These are phyloP conservation scores for Drosophila nigricruria DNA, from an alignment of 2,888 invertebrate genomes.

Conservation along the genomic window DNA sequence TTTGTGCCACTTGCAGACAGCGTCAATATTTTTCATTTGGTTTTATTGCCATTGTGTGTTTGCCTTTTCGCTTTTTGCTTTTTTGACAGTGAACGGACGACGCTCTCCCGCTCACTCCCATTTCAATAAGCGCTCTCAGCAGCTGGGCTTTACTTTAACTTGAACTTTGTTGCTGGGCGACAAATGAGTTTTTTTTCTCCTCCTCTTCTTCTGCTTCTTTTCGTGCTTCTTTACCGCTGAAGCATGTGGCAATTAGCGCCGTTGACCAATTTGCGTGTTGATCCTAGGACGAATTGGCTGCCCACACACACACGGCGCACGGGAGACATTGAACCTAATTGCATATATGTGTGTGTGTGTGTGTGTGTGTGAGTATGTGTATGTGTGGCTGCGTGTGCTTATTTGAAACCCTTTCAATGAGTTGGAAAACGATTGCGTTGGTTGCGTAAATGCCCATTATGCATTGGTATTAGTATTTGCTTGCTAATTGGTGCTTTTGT, in stretches of 20 bases:
- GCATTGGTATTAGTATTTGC: slow-evolving; percentile 53
- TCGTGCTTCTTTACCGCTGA: neutral
- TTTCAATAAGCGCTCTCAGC: slow-evolving; percentile 14
- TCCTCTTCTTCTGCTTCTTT: neutral
- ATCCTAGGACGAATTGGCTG: slow-evolving; percentile 4
- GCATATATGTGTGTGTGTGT: neutral
- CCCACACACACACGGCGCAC: neutral
- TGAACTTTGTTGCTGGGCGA: slow-evolving; percentile 51
- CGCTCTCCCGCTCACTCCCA: slow-evolving; percentile 12
- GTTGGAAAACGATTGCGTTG: slow-evolving; percentile 27
- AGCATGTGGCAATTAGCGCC: slow-evolving; percentile 22
- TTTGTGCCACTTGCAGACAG: slow-evolving; percentile 34
- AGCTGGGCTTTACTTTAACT: slow-evolving; percentile 9
- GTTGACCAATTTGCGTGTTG: slow-evolving; percentile 4
- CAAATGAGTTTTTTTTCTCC: slow-evolving; percentile 5
- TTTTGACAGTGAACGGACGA: slow-evolving; percentile 21
- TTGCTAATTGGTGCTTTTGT: slow-evolving; percentile 74
- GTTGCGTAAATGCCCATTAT: slow-evolving; percentile 51
- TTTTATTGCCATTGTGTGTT: slow-evolving; percentile 35
- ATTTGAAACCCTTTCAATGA: slow-evolving; percentile 43
- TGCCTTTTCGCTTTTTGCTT: slow-evolving; percentile 8
- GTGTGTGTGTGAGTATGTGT: neutral
- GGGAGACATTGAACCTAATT: slow-evolving; percentile 1
- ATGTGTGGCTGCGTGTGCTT: slow-evolving; percentile 8
- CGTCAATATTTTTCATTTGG: slow-evolving; percentile 40